phyloP scores from a whole-genome alignment of 2,797 vertebrate genomes.

The Propithecus deckenii region DNA sequence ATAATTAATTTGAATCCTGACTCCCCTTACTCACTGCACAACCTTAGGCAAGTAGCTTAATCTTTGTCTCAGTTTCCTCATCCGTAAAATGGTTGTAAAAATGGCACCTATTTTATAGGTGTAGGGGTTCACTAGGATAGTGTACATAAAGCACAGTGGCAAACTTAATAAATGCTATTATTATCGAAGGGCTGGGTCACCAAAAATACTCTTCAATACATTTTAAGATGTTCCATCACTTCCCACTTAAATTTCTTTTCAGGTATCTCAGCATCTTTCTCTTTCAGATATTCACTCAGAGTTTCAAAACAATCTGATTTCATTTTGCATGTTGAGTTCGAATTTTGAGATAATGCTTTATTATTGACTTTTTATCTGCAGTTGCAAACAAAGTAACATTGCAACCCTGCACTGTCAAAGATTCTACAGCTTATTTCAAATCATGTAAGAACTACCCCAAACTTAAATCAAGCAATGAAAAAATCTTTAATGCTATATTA shows the following conservation, averaged over 20 bases:
- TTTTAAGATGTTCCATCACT: background rate
- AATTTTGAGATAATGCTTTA: background rate
- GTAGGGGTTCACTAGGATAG: background rate
- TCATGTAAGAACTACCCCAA: background rate
- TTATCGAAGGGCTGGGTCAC: background rate
- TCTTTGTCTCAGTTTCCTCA: constrained; percentile 26
- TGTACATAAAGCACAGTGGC: background rate
- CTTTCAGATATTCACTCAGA: background rate
- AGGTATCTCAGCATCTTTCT: background rate
- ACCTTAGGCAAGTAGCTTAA: background rate
- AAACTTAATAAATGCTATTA: background rate
- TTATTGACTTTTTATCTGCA: background rate
- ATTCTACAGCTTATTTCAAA: background rate
- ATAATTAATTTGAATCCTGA: constrained; percentile 30
- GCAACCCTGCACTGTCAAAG: background rate
- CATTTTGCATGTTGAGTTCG: background rate
- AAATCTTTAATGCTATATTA: background rate
- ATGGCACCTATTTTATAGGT: background rate
- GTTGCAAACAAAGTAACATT: background rate
- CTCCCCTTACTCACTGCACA: constrained; percentile 1
- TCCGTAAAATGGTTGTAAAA: background rate
- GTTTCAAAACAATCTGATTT: constrained; percentile 23
- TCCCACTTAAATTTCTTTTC: background rate
- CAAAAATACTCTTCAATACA: background rate
- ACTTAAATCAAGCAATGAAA: background rate